A percentile compares a stretch with the other conserved stretches of the same genome.
phyloP scores from a whole-genome alignment of 2,888 invertebrate genomes.

The Lepidocyrtinus sp. region DNA sequence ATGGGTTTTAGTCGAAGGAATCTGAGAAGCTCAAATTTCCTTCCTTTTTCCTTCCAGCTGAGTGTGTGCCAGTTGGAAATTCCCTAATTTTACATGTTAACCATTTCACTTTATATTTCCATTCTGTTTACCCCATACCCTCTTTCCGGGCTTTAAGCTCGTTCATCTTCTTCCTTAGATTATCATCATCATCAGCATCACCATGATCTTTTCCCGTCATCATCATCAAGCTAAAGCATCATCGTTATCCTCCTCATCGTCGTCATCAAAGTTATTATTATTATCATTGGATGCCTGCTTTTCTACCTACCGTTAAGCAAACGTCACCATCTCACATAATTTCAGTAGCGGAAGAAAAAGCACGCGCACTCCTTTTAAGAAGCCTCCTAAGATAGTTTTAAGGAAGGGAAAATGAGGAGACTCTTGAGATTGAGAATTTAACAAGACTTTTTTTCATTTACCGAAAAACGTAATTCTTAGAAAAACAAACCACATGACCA shows the following conservation, averaged over 20 bases:
- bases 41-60: not conserved
- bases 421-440: not conserved
- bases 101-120: slow-evolving; percentile 15
- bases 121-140: slow-evolving; percentile 11
- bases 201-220: not conserved
- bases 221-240: slow-evolving; percentile 20
- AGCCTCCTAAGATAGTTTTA: not conserved
- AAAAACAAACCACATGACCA: not conserved
- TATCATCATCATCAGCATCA: not conserved
- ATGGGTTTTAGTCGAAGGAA: slow-evolving; percentile 38
- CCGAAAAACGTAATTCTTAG: not conserved
- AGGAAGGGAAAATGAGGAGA: not conserved
- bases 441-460: not conserved
- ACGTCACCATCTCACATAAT: not conserved
- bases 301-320: not conserved
- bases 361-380: not conserved
- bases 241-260: slow-evolving; percentile 17
- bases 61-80: slow-evolving; percentile 10
- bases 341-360: not conserved
- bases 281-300: slow-evolving; percentile 7
- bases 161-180: not conserved
- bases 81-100: not conserved
- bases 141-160: not conserved
- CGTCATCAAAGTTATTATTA: slow-evolving; percentile 16
- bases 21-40: slow-evolving; percentile 36